Percentiles rank a stretch among this genome's conserved stretches.
phyloP scores from a whole-genome alignment of 2,113 vertebrate genomes.

The Spilogale gracilis region DNA sequence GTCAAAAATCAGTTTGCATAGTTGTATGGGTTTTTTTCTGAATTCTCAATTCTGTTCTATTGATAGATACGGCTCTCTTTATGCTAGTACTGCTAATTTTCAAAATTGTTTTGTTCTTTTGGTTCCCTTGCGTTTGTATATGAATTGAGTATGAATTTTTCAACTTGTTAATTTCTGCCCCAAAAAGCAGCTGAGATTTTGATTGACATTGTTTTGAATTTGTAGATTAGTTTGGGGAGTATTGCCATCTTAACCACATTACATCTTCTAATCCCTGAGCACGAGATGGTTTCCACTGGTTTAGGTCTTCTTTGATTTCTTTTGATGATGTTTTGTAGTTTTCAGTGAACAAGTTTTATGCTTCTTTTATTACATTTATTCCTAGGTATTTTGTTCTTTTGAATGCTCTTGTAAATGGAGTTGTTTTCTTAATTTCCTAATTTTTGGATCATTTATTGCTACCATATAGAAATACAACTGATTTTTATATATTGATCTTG shows the following conservation, averaged over 20 bases:
- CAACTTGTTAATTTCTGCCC: not conserved
- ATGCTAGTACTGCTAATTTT: not conserved
- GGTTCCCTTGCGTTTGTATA: not conserved
- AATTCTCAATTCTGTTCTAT: not conserved
- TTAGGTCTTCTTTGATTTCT: not conserved
- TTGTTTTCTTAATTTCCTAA: slow-evolving; percentile 18
- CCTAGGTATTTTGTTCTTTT: not conserved
- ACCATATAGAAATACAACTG: not conserved
- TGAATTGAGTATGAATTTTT: not conserved
- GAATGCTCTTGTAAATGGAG: not conserved
- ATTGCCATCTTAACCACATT: not conserved
- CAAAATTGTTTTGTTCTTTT: not conserved
- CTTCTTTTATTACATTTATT: slow-evolving; percentile 27
- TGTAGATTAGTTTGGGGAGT: not conserved
- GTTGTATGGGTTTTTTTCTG: not conserved
- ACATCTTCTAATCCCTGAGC: not conserved
- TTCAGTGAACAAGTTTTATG: not conserved
- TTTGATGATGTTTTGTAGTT: slow-evolving; percentile 26
- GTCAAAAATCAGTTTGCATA: not conserved
- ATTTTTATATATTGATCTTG: not conserved
- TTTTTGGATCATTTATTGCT: not conserved
- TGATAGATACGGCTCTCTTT: not conserved
- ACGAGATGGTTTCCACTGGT: not conserved
- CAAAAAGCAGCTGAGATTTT: slow-evolving; percentile 17
- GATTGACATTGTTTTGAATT: not conserved